These are phyloP conservation scores for Branchellion lobata DNA, from an alignment of 2,888 invertebrate genomes.

Conservation along the genomic window DNA sequence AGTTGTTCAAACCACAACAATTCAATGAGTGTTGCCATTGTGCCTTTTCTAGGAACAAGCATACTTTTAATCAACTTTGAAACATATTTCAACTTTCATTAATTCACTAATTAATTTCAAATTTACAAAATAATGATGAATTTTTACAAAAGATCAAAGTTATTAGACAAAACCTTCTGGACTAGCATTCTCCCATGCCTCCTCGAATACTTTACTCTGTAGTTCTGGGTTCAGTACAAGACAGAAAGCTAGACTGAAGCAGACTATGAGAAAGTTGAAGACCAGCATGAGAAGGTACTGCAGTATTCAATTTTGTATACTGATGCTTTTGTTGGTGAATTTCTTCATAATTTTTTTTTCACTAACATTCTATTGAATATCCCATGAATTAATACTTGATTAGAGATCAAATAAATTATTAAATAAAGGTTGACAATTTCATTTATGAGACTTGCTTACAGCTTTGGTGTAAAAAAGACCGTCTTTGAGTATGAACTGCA, in stretches of 20 bases:
- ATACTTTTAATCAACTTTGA: too few relatives aligned
- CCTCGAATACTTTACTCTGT: background rate
- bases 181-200: background rate
- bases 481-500: background rate
- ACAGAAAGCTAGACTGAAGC: background rate
- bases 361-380: too few relatives aligned
- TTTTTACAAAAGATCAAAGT: too few relatives aligned
- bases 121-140: too few relatives aligned
- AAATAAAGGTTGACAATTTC: background rate
- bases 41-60: background rate
- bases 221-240: background rate
- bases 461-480: background rate
- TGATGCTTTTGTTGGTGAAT: too few relatives aligned
- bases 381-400: too few relatives aligned
- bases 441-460: background rate
- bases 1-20: constrained; percentile 25
- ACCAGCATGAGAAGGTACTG: background rate
- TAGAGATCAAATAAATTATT: background rate
- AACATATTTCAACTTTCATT: too few relatives aligned
- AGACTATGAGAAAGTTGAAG: background rate
- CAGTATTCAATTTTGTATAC: background rate
- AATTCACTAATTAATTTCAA: too few relatives aligned
- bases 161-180: background rate
- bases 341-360: too few relatives aligned
- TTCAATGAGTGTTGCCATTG: background rate